Percentiles rank a stretch among this genome's conserved stretches.
Conservation (phyloP, 1,140 invertebrate genomes). For the Drosophila ogumai region DNA sequence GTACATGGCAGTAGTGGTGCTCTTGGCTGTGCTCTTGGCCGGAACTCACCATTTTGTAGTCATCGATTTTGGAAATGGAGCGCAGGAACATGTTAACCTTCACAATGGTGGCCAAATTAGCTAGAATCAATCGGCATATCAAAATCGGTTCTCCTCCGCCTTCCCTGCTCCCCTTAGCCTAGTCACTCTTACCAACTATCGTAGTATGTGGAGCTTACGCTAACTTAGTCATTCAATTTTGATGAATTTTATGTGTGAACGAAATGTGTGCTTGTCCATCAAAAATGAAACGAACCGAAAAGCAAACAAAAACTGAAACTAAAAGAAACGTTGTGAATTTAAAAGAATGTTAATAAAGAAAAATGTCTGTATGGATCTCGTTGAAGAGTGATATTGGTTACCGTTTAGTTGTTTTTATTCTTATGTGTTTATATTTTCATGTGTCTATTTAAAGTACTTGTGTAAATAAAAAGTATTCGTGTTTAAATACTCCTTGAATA, state of each 20-base stretch:
- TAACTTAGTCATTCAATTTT: conserved; percentile 31
- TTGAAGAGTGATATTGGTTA: conserved; percentile 53
- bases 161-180: conserved; percentile 9
- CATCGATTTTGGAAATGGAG: conserved; percentile 99
- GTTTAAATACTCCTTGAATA: conserved; percentile 31
- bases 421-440: not conserved
- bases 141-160: conserved; percentile 46
- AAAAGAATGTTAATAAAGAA: conserved; percentile 36
- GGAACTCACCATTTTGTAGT: conserved; percentile 98
- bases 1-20: conserved; percentile 23
- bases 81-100: conserved; percentile 97
- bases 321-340: conserved; percentile 4
- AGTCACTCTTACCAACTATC: conserved; percentile 9
- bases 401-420: conserved; percentile 10
- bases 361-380: conserved; percentile 85
- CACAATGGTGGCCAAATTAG: conserved; percentile 92
- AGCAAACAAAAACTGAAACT: conserved; percentile 3
- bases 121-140: conserved; percentile 84
- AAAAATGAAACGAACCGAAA: conserved; percentile 7
- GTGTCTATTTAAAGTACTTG: not conserved
- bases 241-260: conserved; percentile 71
- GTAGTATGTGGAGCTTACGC: not conserved
- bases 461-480: conserved; percentile 1
- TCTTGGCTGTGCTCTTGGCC: conserved; percentile 41
- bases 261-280: conserved; percentile 44